Base-by-base conservation (phyloP, 2,113 vertebrate species). In the Junco hyemalis region DNA sequence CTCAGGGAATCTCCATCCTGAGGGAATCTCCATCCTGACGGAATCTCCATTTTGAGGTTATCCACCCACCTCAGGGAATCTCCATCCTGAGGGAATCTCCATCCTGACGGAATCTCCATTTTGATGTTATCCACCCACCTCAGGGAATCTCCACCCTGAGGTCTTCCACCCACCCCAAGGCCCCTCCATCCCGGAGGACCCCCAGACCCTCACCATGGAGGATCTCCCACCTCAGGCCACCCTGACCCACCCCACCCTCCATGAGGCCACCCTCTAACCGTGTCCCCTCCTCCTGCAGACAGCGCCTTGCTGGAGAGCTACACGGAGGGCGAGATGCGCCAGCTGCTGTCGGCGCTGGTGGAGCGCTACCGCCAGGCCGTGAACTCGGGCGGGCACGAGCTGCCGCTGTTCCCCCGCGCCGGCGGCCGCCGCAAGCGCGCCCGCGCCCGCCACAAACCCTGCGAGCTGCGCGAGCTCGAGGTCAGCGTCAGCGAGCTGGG, bases 401-500 rank as follows among this genome's bases (percentile, higher is more conserved):
- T 97, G 96, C 96, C 65, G 0, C 94, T 96, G 2, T 97, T 97
- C 65, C 90, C 92, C 9, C 35, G 96, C 94, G 36, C 83, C 56
- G 97, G 97, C 88, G 93, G 97, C 61, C 98, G 99, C 95, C 98
- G 98, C 78, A 99, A 99, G 47, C 98, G 99, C 5, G 99, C 98
- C 24, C 98, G 98, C 1, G 96, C 97, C 11, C 97, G 97, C n/a
- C 95, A 97, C 50, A 98, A 98, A 82, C 98, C 98, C 14, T 98
- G 98, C 25, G 95, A 97, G 83, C 95, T 97, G 48, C 98, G 98
- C 51, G 96, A 99, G 97, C 97, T 99, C 40, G 97, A 98, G 90
- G 98, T 99, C 92, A 99, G 98, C 11, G 98, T 99, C 90, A 99
- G 98, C 35, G 99, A 99, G 86, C 98, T 99, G 92, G 99, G 99